Base-by-base conservation (phyloP, 2,113 vertebrate species). In the Phyllostomus discolor region DNA sequence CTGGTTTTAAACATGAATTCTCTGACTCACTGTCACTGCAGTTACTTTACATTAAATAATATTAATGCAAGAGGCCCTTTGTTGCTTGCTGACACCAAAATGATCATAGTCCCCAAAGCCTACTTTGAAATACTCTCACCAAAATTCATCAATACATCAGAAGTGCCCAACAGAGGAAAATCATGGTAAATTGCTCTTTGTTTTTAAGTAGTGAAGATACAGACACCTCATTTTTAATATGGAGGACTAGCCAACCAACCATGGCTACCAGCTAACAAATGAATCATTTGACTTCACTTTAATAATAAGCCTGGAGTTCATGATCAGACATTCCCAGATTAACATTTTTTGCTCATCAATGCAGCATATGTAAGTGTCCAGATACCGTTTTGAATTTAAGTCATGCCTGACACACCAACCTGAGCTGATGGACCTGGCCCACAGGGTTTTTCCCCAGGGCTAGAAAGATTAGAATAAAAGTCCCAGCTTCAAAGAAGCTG, bases 21-120 rank as follows among this genome's bases (percentile, higher is more conserved):
- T 95, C 90, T 96, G 94, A 97, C 95, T 95, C 96, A 89, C 91
- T 97, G 66, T 97, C 97, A 98, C 96, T 95, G 70, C 33, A 89
- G 94, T 97, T 98, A 97, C 88, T 96, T 98, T 97, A 96, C 76
- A 93, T 97, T 97, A 97, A 96, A 97, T 96, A 98, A 97, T 96
- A 97, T 97, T 97, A 97, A 95, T 97, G 81, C 20, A 85, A 89
- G 94, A 97, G 73, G 59, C 92, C 95, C 31, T 75, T 95, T 48
- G 62, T 67, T 84, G 28, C 48, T 97, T 94, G 69, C 64, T 52
- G 35, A 50, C 43, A 73, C 81, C 91, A 98, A 98, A 97, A 83
- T 97, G 96, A 95, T 31, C 82, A 41, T 8, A 43, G 70, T 73
- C 41, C 89, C 94, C 84, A 88, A 84, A 50, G 50, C 31, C 26